Evolutionary conservation across 2,113 vertebrate species (phyloP).

Genomic region (Xerus inauris): DNA sequence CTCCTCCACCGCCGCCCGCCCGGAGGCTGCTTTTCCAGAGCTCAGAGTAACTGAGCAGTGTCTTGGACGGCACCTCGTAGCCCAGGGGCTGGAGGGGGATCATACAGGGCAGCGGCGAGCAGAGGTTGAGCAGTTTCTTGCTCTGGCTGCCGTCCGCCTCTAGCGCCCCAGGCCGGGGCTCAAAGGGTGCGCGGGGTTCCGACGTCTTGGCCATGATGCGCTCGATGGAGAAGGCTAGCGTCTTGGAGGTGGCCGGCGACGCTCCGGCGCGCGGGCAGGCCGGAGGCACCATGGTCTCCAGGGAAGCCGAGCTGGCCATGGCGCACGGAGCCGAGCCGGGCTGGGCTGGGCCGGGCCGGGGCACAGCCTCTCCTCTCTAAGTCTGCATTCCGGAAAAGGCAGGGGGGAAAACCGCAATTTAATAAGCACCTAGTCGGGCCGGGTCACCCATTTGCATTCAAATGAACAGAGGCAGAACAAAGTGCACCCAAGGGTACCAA

Average conservation of each 20-base stretch:
- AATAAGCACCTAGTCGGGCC: constrained; percentile 94
- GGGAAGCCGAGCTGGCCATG: constrained; percentile 95
- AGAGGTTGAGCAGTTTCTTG: constrained; percentile 92
- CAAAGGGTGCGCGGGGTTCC: constrained; percentile 89
- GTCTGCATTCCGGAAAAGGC: constrained; percentile 93
- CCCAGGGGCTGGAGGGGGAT: constrained; percentile 94
- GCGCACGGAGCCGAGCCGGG: constrained; percentile 85
- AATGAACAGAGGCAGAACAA: constrained; percentile 93
- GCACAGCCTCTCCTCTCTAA: constrained; percentile 86
- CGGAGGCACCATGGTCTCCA: constrained; percentile 93
- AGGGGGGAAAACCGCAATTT: constrained; percentile 92
- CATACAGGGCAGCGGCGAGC: constrained; percentile 96
- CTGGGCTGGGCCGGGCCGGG: constrained; percentile 82
- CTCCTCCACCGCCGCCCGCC: constrained; percentile 78
- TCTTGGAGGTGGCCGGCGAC: constrained; percentile 92
- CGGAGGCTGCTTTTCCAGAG: constrained; percentile 96
- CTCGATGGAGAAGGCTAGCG: constrained; percentile 99
- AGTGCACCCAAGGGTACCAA: constrained; percentile 94
- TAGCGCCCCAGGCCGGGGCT: constrained; percentile 84
- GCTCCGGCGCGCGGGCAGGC: constrained; percentile 91
- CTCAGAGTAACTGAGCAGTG: constrained; percentile 97
- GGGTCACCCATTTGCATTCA: constrained; percentile 95
- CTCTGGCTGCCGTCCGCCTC: constrained; percentile 84
- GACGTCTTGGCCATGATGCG: constrained; percentile 98
- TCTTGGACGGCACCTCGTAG: constrained; percentile 96